Conservation (phyloP, 2,888 invertebrate species). For the Heteropelma amictum region DNA sequence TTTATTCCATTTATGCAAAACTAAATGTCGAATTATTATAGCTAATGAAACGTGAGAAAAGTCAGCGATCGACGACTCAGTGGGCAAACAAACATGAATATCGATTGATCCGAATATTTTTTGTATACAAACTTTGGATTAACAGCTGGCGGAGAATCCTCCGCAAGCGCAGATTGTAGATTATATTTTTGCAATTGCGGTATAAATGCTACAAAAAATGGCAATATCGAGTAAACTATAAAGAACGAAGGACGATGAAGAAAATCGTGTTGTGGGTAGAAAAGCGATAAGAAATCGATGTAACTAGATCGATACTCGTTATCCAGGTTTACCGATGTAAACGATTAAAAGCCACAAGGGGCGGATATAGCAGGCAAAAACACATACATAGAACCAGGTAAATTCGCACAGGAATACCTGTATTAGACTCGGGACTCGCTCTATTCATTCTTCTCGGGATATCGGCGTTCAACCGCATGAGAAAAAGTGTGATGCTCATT, state of each 20-base stretch:
- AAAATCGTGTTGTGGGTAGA: too few relatives aligned
- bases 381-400: neutral
- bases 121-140: too few relatives aligned
- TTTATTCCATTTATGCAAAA: neutral
- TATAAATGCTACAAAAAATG: neutral
- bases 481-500: constrained; percentile 65
- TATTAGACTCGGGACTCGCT: constrained; percentile 13
- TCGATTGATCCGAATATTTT: neutral
- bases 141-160: neutral
- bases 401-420: neutral
- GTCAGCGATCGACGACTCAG: too few relatives aligned
- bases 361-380: neutral
- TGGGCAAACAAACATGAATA: too few relatives aligned
- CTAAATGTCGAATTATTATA: constrained; percentile 1
- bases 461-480: constrained; percentile 18
- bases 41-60: too few relatives aligned
- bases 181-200: too few relatives aligned
- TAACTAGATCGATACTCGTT: constrained; percentile 32
- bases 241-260: neutral
- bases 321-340: constrained; percentile 48
- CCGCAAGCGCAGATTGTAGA: too few relatives aligned
- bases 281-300: constrained; percentile 26
- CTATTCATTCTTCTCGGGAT: constrained; percentile 29
- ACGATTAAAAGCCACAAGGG: constrained; percentile 35
- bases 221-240: neutral